These are phyloP conservation scores for Zaprionus africanus DNA, from an alignment of 1,140 invertebrate genomes.

Conservation along the genomic window DNA sequence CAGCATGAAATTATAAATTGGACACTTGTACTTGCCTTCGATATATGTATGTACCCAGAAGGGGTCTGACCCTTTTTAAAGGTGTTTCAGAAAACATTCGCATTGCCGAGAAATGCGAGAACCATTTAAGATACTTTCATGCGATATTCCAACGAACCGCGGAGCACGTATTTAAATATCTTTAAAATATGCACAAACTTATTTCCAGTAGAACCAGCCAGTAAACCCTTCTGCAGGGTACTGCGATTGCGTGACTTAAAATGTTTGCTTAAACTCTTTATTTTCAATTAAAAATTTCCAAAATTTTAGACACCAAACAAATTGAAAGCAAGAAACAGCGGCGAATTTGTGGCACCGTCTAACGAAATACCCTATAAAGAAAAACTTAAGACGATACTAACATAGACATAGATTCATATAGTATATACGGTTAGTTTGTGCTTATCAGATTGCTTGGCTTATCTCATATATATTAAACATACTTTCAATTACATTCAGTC, in stretches of 20 bases:
- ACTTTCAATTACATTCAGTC: no score
- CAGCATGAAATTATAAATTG: neutral
- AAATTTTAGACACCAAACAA: constrained; percentile 3
- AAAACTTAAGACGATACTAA: no score
- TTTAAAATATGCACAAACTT: constrained; percentile 1
- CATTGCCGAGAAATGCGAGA: neutral
- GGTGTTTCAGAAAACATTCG: neutral
- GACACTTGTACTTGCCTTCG: neutral
- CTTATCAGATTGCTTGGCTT: no score
- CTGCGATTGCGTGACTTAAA: constrained; percentile 5
- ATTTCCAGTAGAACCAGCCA: neutral
- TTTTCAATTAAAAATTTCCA: constrained; percentile 4
- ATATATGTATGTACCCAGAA: neutral
- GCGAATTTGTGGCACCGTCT: neutral
- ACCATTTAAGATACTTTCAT: neutral
- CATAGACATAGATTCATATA: no score
- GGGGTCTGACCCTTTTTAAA: neutral
- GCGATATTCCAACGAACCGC: neutral
- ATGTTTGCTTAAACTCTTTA: constrained; percentile 5
- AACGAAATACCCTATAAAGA: neutral
- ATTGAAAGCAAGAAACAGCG: constrained; percentile 3
- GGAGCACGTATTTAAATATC: constrained; percentile 1
- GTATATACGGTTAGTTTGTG: no score
- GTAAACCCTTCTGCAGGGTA: neutral
- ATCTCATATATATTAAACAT: no score